These are phyloP conservation scores for Maccullochella peelii DNA, from an alignment of 2,113 vertebrate genomes.

Conservation along the genomic window DNA sequence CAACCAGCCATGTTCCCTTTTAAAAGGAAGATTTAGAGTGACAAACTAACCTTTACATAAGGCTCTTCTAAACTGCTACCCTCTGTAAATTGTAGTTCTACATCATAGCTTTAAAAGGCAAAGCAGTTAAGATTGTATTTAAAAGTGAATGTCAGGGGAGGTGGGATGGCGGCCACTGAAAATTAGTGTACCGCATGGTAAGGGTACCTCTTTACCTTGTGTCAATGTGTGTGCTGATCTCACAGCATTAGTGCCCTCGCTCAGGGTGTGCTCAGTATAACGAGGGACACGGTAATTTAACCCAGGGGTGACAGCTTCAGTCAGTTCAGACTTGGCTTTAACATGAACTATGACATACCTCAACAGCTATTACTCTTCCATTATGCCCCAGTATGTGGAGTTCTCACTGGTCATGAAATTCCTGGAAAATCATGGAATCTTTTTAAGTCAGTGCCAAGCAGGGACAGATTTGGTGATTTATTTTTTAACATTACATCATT, in stretches of 20 bases:
- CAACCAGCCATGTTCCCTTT: neutral
- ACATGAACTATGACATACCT: neutral
- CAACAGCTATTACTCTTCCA: neutral
- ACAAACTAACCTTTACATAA: slow-evolving; percentile 59
- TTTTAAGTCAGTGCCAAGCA: neutral
- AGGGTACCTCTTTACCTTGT: neutral
- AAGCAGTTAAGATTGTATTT: slow-evolving; percentile 52
- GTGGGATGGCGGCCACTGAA: slow-evolving; percentile 18
- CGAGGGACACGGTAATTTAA: slow-evolving; percentile 19
- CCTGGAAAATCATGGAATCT: neutral
- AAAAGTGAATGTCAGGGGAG: slow-evolving; percentile 56
- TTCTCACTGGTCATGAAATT: neutral
- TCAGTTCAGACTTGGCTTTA: neutral
- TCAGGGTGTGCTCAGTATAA: slow-evolving; percentile 41
- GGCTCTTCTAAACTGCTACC: slow-evolving; percentile 55
- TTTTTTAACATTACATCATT: neutral
- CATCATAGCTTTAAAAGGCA: slow-evolving; percentile 54
- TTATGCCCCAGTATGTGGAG: neutral
- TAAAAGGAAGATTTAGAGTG: slow-evolving; percentile 26
- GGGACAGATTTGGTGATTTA: neutral
- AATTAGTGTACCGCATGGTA: neutral
- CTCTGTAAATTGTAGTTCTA: slow-evolving; percentile 61
- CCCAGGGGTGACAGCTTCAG: neutral
- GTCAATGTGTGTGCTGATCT: neutral
- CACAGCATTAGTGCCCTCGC: neutral